Base-by-base conservation (phyloP, 2,797 vertebrate genomes). In the Tadarida brasiliensis region DNA sequence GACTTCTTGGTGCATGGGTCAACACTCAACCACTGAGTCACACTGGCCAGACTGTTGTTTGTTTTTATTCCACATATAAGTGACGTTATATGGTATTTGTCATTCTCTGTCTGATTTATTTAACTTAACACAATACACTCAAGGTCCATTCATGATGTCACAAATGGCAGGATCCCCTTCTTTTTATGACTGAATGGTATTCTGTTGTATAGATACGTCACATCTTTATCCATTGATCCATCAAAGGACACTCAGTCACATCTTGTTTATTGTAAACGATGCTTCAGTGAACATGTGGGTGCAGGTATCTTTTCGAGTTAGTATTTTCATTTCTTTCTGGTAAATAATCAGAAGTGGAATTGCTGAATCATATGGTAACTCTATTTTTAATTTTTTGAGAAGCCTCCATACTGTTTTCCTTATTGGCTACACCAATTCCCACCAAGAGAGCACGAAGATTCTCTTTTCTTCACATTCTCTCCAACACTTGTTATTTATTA, bases 371-470 rank as follows among this genome's bases (percentile, higher is more conserved):
- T 33, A 80, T 24, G 61, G 26, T 44, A 47, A 14, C 26, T 28
- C 57, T 78, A 80, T n/a, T 68, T 90, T 90, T 78, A 78, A 24
- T 56, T 68, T 90, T 77, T 68, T 90, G 12, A 80, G 33, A 28
- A 26, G 7, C 35, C 28, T 44, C 51, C 76, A 61, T 61, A 61
- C 17, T 8, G 35, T 61, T 81, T 81, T 81, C 16, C 57, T 47
- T 8, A 80, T 14, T 54, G 39, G 39, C 49, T 56, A 28, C 20
- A 68, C 28, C 28, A 33, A 9, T 6, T 47, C 51, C 67, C 35
- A 87, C 17, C 57, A 56, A 57, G 19, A 57, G 28, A 56, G 14
- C 35, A 44, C 1, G 39, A 54, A 33, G 35, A 28, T 80, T 90
- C 51, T 19, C 20, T 2, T 57, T 67, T 44, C 33, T 44, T 68